Conservation (phyloP, 2,888 invertebrate genomes). For the Drosophila kanekoi region DNA sequence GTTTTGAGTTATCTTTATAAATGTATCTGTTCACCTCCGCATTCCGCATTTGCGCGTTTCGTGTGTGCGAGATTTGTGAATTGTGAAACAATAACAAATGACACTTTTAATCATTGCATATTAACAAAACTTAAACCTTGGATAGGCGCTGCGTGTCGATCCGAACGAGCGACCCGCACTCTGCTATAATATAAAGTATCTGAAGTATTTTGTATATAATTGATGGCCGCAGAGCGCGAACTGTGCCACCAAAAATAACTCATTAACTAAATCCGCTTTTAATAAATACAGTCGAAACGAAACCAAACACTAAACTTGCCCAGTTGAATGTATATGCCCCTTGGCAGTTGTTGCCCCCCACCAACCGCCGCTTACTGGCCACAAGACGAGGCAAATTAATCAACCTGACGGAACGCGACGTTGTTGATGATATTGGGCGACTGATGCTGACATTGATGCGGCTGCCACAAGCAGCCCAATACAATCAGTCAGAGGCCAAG, state of each 20-base stretch:
- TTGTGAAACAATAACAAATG: constrained; percentile 72
- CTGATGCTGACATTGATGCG: constrained; percentile 80
- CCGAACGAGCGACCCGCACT: constrained; percentile 45
- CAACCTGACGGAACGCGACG: constrained; percentile 78
- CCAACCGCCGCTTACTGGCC: constrained; percentile 13
- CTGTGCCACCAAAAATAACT: constrained; percentile 74
- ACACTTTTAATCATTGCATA: constrained; percentile 80
- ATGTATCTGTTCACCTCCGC: constrained; percentile 25
- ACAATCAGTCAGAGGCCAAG: constrained; percentile 68
- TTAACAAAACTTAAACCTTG: constrained; percentile 66
- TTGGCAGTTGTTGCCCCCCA: neutral
- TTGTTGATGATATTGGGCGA: constrained; percentile 82
- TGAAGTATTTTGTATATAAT: constrained; percentile 53
- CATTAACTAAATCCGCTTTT: constrained; percentile 82
- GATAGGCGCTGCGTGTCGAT: constrained; percentile 29
- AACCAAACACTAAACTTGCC: constrained; percentile 32
- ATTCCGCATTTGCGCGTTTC: constrained; percentile 3
- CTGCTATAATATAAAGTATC: constrained; percentile 23
- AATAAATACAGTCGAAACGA: constrained; percentile 71
- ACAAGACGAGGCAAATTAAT: constrained; percentile 74
- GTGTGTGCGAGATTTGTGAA: constrained; percentile 9
- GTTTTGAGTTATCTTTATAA: constrained; percentile 15
- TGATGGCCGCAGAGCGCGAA: constrained; percentile 67
- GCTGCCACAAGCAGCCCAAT: constrained; percentile 69
- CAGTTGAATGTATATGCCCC: neutral